phyloP scores from a whole-genome alignment of 2,797 vertebrate species.

The Aplochiton taeniatus region DNA sequence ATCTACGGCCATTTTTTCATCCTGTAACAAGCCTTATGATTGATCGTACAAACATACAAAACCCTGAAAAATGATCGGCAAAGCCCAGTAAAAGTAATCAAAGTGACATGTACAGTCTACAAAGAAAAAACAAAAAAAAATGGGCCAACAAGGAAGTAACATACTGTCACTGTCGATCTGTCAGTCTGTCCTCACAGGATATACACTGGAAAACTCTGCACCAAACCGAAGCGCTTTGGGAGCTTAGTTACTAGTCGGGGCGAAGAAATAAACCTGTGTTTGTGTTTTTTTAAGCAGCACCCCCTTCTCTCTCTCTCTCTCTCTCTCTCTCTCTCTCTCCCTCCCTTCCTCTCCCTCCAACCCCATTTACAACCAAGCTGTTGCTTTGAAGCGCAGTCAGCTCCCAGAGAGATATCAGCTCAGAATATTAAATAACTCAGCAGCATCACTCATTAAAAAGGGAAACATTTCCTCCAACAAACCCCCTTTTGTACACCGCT shows the following conservation, averaged over 20 bases:
- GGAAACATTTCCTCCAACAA: conserved; percentile 72
- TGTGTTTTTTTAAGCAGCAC: conserved; percentile 61
- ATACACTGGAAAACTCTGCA: conserved; percentile 67
- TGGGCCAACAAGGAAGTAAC: conserved; percentile 39
- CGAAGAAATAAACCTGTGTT: conserved; percentile 74
- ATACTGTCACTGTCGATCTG: conserved; percentile 57
- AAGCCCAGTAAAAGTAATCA: too few relatives aligned
- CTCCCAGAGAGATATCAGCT: conserved; percentile 63
- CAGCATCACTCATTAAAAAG: conserved; percentile 75
- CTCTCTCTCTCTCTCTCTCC: background rate
- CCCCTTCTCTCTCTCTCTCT: background rate
- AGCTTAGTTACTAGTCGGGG: conserved; percentile 66
- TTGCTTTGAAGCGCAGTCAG: conserved; percentile 68
- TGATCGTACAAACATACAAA: too few relatives aligned
- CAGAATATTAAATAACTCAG: conserved; percentile 75
- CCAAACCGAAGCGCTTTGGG: conserved; percentile 45
- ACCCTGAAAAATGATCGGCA: too few relatives aligned
- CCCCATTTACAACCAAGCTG: conserved; percentile 62
- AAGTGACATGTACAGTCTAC: too few relatives aligned
- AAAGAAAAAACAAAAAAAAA: conserved; percentile 23
- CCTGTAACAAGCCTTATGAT: too few relatives aligned
- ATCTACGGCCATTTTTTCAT: too few relatives aligned
- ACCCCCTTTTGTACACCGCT: conserved; percentile 65
- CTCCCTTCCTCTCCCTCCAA: conserved; percentile 21
- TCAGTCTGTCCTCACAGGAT: conserved; percentile 45